Conservation (phyloP, 2,797 vertebrate species). For the Esox lucius region DNA sequence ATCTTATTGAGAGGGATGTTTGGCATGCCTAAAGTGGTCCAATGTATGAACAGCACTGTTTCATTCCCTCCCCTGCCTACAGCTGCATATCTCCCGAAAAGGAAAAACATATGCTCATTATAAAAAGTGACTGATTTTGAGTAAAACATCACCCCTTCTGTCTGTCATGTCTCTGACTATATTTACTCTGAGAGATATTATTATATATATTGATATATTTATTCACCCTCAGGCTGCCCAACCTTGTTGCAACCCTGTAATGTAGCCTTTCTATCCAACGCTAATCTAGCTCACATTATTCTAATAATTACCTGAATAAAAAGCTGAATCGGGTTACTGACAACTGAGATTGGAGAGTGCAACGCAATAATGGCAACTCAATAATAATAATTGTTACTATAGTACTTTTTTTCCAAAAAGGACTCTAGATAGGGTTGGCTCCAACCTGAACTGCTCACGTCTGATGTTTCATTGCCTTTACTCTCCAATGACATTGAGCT, state of each 20-base stretch:
- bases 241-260: too few species aligned
- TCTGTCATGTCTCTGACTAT: not conserved
- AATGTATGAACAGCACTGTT: not conserved
- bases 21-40: not conserved
- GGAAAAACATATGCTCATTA: not conserved
- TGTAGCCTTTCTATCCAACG: not conserved
- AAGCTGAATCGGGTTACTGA: too few species aligned
- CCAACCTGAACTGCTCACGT: not conserved
- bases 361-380: too few species aligned
- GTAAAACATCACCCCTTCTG: not conserved
- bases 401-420: not conserved
- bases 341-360: too few species aligned
- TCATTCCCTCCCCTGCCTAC: not conserved
- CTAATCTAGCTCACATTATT: too few species aligned
- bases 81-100: not conserved
- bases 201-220: too few species aligned
- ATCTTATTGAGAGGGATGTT: not conserved
- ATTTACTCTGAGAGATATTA: not conserved
- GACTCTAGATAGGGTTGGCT: not conserved
- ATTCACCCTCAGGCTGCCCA: not conserved
- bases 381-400: not conserved
- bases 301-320: too few species aligned
- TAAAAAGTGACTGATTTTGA: constrained; percentile 1
- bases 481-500: not conserved
- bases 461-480: not conserved